Evolutionary conservation across 2,113 vertebrate genomes (phyloP).

Genomic region (Grammomys surdaster): DNA sequence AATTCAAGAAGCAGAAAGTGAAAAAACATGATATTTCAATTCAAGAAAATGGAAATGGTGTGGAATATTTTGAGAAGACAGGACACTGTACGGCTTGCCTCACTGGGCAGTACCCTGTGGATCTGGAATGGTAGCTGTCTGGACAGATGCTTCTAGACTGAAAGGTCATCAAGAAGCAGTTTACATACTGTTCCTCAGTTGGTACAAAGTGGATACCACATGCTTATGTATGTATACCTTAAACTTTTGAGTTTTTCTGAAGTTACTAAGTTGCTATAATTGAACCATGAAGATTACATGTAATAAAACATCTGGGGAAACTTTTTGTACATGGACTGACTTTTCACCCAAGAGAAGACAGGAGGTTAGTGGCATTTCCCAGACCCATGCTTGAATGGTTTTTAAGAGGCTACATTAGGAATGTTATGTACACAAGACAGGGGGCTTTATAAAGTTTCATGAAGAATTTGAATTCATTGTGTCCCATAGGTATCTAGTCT

Average conservation of each 20-base stretch:
- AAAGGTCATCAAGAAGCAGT: constrained; percentile 37
- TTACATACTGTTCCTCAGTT: constrained; percentile 50
- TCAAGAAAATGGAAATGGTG: constrained; percentile 85
- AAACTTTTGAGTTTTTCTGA: constrained; percentile 67
- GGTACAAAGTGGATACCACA: constrained; percentile 51
- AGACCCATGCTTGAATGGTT: not conserved
- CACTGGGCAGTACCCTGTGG: constrained; percentile 96
- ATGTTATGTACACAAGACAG: not conserved
- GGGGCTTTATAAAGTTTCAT: not conserved
- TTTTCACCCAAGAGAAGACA: not conserved
- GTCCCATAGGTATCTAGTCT: not conserved
- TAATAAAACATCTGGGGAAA: not conserved
- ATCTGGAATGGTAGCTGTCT: constrained; percentile 92
- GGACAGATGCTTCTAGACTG: not conserved
- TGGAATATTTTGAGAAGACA: constrained; percentile 81
- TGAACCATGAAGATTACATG: constrained; percentile 41
- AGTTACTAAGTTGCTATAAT: constrained; percentile 75
- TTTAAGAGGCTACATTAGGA: constrained; percentile 15
- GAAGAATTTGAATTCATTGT: constrained; percentile 11
- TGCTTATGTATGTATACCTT: constrained; percentile 73
- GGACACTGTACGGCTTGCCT: constrained; percentile 97
- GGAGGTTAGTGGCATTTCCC: not conserved
- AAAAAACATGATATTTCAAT: constrained; percentile 78
- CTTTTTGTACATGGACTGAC: not conserved
- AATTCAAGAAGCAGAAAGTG: constrained; percentile 82